phyloP scores from a whole-genome alignment of 2,113 vertebrate species.

The Cochlearius cochlearius region DNA sequence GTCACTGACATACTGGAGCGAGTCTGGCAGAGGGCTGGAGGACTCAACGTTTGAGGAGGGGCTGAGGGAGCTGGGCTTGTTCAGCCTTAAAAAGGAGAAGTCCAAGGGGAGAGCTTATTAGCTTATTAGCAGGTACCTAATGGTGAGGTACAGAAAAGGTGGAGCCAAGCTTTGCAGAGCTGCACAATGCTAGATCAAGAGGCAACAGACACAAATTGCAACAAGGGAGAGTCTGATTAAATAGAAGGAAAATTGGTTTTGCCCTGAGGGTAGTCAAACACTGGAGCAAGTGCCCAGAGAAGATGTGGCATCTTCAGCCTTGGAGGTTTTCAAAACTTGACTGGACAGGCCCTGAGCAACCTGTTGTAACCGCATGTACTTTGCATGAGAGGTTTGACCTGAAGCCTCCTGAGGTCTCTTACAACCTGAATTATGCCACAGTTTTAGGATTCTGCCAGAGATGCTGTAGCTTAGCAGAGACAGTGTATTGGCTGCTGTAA shows the following conservation, averaged over 20 bases:
- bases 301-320: background rate
- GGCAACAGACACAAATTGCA: background rate
- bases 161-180: background rate
- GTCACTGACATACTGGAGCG: background rate
- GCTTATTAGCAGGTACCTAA: background rate
- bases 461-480: background rate
- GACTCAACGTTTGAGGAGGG: rapidly evolving
- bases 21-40: background rate
- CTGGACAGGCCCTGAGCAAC: background rate
- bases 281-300: background rate
- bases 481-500: background rate
- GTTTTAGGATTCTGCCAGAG: background rate
- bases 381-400: background rate
- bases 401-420: background rate
- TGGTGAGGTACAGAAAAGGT: background rate
- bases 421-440: background rate
- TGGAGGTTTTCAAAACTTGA: background rate
- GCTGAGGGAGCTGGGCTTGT: background rate
- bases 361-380: background rate
- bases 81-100: background rate
- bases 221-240: background rate
- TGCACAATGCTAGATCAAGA: background rate
- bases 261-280: background rate
- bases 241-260: background rate
- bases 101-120: background rate